Percentiles rank a stretch among this genome's conserved stretches.
These are phyloP conservation scores for Sminthurides bifidus DNA, from an alignment of 1,140 invertebrate species.

Conservation along the genomic window DNA sequence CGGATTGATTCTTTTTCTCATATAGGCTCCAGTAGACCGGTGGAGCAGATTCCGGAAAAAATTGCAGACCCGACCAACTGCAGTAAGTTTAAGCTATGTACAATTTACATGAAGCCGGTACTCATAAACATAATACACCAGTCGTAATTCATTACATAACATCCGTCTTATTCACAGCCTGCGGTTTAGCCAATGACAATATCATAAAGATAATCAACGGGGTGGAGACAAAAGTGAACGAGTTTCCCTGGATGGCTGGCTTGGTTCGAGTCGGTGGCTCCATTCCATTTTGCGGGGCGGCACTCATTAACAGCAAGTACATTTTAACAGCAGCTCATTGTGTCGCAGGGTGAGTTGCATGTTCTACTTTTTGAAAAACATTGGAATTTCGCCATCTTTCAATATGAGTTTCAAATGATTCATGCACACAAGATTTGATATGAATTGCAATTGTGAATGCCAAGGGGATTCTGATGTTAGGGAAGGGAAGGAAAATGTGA, in stretches of 20 bases:
- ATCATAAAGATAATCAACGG: constrained; percentile 27
- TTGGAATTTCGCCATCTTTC: not conserved
- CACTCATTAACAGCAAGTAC: constrained; percentile 58
- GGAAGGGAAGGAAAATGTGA: not conserved
- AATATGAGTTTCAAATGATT: not conserved
- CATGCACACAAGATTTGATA: not conserved
- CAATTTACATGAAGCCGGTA: no score
- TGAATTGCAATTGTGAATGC: not conserved
- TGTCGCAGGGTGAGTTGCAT: constrained; percentile 10
- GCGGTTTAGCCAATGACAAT: constrained; percentile 5
- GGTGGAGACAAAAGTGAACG: constrained; percentile 16
- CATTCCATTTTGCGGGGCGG: constrained; percentile 54
- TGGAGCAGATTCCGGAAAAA: no score
- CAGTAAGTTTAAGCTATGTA: no score
- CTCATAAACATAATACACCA: not conserved
- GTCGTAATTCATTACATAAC: not conserved
- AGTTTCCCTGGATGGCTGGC: constrained; percentile 32
- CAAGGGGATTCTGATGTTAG: no score
- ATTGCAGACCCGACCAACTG: no score
- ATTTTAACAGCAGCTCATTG: constrained; percentile 43
- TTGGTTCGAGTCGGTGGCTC: constrained; percentile 14
- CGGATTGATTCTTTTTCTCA: no score
- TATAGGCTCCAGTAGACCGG: no score
- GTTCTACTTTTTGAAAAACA: not conserved
- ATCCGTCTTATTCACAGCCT: constrained; percentile 12